Percentiles rank a stretch among this genome's conserved stretches.
Evolutionary conservation across 1,140 invertebrate genomes (phyloP).

Genomic region (Periplaneta americana): DNA sequence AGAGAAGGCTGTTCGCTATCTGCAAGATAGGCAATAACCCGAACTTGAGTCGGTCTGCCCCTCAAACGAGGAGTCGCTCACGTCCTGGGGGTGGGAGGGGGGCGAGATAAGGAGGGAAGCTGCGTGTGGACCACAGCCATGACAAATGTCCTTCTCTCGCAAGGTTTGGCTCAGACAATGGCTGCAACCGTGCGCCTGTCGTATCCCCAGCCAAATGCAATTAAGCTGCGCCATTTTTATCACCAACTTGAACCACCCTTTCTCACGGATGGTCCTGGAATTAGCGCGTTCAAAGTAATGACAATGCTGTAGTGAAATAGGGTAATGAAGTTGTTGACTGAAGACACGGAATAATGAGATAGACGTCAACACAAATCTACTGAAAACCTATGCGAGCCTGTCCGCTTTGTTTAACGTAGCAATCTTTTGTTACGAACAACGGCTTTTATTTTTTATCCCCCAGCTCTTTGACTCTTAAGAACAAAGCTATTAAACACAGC

Average conservation of each 20-base stretch:
- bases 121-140: background rate
- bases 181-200: background rate
- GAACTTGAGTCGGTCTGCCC: background rate
- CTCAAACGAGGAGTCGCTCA: background rate
- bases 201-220: background rate
- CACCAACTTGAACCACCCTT: background rate
- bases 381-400: too few species aligned
- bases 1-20: background rate
- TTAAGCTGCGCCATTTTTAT: background rate
- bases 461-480: too few species aligned
- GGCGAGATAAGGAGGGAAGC: background rate
- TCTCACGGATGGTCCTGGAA: background rate
- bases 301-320: background rate
- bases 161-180: background rate
- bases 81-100: background rate
- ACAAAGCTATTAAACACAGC: too few species aligned
- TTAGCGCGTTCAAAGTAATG: background rate
- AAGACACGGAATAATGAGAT: background rate
- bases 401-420: background rate
- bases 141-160: background rate
- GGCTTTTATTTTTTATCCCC: too few species aligned
- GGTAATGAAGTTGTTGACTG: background rate
- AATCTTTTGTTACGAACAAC: background rate
- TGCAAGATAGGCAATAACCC: background rate
- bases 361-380: background rate